These are phyloP conservation scores for Tridacna gigas DNA, from an alignment of 2,888 invertebrate genomes.

Conservation along the genomic window DNA sequence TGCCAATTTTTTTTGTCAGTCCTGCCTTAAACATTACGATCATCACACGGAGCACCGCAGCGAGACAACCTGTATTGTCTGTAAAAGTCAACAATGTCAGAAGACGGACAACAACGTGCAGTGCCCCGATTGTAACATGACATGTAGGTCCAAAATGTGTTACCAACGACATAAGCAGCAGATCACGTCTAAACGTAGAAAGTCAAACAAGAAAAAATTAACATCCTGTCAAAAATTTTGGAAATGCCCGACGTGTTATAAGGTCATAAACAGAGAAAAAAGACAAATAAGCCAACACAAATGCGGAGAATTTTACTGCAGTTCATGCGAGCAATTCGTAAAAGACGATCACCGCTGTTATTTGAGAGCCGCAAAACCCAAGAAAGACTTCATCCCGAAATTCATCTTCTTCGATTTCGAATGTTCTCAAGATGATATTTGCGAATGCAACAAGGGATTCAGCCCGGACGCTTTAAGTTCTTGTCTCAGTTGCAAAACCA, in stretches of 20 bases:
- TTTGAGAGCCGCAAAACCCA: conserved; percentile 22
- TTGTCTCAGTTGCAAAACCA: conserved; percentile 34
- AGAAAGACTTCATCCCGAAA: conserved; percentile 34
- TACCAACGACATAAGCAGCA: conserved; percentile 14
- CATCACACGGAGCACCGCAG: conserved; percentile 21
- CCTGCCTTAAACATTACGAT: neutral
- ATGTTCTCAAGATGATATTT: conserved; percentile 32
- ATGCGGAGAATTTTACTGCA: conserved; percentile 37
- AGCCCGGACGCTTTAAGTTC: conserved; percentile 20
- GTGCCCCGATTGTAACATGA: conserved; percentile 27
- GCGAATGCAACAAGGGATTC: conserved; percentile 33
- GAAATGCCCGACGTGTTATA: conserved; percentile 33
- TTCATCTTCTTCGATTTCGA: conserved; percentile 52
- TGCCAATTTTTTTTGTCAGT: conserved; percentile 30
- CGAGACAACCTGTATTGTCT: conserved; percentile 31
- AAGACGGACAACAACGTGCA: conserved; percentile 18
- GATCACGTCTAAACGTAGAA: conserved; percentile 3
- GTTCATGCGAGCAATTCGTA: conserved; percentile 20
- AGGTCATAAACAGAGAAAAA: conserved; percentile 18
- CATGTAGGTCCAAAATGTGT: conserved; percentile 30
- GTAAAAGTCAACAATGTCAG: conserved; percentile 38
- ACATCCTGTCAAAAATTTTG: conserved; percentile 30
- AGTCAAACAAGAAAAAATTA: conserved; percentile 12
- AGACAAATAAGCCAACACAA: conserved; percentile 24
- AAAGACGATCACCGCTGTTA: conserved; percentile 33